A percentile compares a stretch with the other conserved stretches of the same genome.
Evolutionary conservation across 92 coral and sea anemone genomes (phyloP).

Genomic region (Phenganax subtilis): DNA sequence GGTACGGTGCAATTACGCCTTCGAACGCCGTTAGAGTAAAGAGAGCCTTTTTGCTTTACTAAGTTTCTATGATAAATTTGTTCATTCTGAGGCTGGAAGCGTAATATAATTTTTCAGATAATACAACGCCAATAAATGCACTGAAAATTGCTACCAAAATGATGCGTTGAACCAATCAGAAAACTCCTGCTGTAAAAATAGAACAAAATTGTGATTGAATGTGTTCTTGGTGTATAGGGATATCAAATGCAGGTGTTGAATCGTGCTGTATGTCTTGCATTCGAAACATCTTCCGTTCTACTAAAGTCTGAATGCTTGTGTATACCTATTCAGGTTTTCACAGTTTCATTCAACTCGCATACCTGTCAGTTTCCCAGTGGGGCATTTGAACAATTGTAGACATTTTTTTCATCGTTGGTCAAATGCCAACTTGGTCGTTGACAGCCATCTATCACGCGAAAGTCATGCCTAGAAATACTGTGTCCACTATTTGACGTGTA

Average conservation of each 20-base stretch:
- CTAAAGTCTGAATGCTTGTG: background rate
- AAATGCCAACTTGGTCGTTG: background rate
- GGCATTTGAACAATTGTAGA: background rate
- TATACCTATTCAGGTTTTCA: constrained; percentile 11
- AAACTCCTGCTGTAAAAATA: background rate
- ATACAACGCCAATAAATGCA: too few relatives aligned
- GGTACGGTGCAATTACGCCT: background rate
- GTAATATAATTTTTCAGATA: too few relatives aligned
- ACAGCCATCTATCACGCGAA: background rate
- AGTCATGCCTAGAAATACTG: background rate
- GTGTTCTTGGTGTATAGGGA: background rate
- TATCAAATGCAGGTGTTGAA: constrained; percentile 11
- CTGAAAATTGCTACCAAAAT: background rate
- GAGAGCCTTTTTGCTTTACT: background rate
- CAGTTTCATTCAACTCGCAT: background rate
- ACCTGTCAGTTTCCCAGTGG: background rate
- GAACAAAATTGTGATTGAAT: background rate
- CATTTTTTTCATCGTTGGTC: constrained; percentile 1
- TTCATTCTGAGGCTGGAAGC: background rate
- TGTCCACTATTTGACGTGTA: constrained; percentile 19
- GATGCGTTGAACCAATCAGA: background rate
- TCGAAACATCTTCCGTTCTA: background rate
- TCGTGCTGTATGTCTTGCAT: background rate
- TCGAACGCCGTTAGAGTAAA: background rate
- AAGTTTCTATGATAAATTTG: background rate